These are phyloP conservation scores for Episyrphus balteatus DNA, from an alignment of 1,140 invertebrate species.

Conservation along the genomic window DNA sequence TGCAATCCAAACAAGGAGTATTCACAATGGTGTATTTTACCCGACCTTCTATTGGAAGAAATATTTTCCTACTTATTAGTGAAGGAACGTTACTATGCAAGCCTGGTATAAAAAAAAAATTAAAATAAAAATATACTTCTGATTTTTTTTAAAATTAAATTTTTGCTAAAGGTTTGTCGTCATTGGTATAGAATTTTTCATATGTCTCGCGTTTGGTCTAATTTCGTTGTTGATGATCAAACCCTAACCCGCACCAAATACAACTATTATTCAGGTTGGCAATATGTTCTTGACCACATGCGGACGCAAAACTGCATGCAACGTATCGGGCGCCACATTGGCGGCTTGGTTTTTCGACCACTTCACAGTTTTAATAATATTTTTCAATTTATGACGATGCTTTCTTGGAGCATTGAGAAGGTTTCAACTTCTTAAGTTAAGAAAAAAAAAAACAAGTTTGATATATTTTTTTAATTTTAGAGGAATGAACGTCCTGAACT, in stretches of 20 bases:
- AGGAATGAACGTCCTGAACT: conserved; percentile 18
- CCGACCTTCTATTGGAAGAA: conserved; percentile 65
- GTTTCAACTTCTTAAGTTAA: conserved; percentile 6
- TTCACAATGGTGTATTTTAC: conserved; percentile 56
- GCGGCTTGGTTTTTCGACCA: conserved; percentile 57
- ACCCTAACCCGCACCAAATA: conserved; percentile 64
- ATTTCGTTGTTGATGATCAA: conserved; percentile 58
- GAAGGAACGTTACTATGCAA: conserved; percentile 60
- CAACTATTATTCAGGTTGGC: conserved; percentile 76
- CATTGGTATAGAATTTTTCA: conserved; percentile 64
- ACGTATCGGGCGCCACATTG: conserved; percentile 55
- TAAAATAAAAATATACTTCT: not conserved
- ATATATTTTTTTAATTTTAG: not conserved
- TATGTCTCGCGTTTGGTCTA: conserved; percentile 60
- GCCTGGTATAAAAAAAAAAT: conserved; percentile 49
- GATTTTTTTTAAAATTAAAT: not conserved
- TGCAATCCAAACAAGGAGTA: conserved; percentile 37
- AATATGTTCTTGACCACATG: conserved; percentile 65
- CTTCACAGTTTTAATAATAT: conserved; percentile 73
- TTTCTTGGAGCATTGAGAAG: conserved; percentile 58
- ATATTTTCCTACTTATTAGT: conserved; percentile 61
- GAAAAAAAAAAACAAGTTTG: not conserved
- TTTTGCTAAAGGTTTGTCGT: conserved; percentile 22
- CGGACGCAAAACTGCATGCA: conserved; percentile 60
- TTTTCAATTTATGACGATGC: conserved; percentile 73